A percentile compares a stretch with the other conserved stretches of the same genome.
These are phyloP conservation scores for Psilopogon haemacephalus DNA, from an alignment of 2,113 vertebrate species.

Conservation along the genomic window DNA sequence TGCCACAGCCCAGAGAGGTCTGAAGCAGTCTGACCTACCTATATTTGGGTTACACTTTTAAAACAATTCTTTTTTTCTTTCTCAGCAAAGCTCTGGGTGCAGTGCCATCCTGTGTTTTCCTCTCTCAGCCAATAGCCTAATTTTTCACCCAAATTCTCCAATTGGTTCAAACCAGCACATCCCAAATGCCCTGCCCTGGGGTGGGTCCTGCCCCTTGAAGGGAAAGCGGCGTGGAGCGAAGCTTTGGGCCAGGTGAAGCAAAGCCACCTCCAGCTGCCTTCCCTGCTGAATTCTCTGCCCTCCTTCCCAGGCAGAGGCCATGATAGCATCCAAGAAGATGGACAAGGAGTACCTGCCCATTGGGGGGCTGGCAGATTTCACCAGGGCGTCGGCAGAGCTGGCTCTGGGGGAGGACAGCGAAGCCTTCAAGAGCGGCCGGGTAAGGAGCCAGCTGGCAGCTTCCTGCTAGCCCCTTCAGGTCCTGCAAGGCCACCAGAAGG, in stretches of 20 bases:
- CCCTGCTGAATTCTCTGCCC: background rate
- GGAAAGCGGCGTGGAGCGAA: background rate
- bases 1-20: too few relatives aligned
- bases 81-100: too few relatives aligned
- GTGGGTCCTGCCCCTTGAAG: background rate
- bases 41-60: too few relatives aligned
- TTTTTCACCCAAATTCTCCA: too few relatives aligned
- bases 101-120: too few relatives aligned
- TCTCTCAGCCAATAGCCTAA: too few relatives aligned
- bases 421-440: slow-evolving; percentile 87
- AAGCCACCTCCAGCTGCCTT: background rate
- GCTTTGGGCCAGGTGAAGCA: background rate
- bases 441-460: slow-evolving; percentile 71
- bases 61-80: too few relatives aligned
- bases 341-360: slow-evolving; percentile 95
- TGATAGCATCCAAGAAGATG: slow-evolving; percentile 86
- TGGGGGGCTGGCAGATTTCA: slow-evolving; percentile 84
- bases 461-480: too few relatives aligned
- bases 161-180: too few relatives aligned
- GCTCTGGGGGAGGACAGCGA: slow-evolving; percentile 86
- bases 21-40: too few relatives aligned
- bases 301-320: slow-evolving; percentile 83
- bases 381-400: slow-evolving; percentile 84
- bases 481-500: too few relatives aligned
- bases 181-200: background rate